Evolutionary conservation across 23 tunicate genomes (phyloP).

Genomic region (Phallusia fumigata): DNA sequence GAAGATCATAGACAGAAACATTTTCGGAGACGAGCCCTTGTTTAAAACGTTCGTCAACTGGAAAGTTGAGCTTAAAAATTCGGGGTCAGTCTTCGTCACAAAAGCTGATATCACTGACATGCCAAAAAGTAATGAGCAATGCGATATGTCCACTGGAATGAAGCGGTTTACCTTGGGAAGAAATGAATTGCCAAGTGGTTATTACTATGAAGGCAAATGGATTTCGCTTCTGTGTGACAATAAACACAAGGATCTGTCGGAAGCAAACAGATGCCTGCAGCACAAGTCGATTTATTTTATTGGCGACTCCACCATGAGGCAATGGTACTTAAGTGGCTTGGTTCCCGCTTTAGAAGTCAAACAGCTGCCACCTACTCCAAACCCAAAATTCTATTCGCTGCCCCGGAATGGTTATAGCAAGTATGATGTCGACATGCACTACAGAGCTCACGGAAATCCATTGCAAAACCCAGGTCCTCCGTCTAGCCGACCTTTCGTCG

Average conservation of each 20-base stretch:
- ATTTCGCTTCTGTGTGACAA: conserved; percentile 10
- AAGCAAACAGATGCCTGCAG: conserved; percentile 7
- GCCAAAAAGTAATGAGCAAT: not conserved
- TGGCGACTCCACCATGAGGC: too few species aligned
- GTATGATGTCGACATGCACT: conserved; percentile 17
- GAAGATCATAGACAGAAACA: too few species aligned
- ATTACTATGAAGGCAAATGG: conserved; percentile 8
- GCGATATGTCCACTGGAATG: not conserved
- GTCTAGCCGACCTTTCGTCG: conserved; percentile 36
- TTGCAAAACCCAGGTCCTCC: conserved; percentile 46
- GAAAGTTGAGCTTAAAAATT: not conserved
- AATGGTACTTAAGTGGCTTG: too few species aligned
- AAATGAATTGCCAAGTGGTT: not conserved
- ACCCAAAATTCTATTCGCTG: too few species aligned
- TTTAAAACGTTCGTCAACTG: too few species aligned
- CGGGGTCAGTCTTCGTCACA: not conserved
- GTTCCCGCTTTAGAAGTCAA: too few species aligned
- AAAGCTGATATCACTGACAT: not conserved
- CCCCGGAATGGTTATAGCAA: conserved; percentile 20
- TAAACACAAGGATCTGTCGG: not conserved
- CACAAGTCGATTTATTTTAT: conserved; percentile 24
- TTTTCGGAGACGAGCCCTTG: too few species aligned
- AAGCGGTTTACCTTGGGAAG: not conserved
- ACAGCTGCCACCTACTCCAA: too few species aligned
- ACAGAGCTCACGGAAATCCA: too few species aligned